Evolutionary conservation across 2,113 vertebrate genomes (phyloP), one percentile per base, ranked within the genome.

Genomic region (Regulus satrapa): DNA sequence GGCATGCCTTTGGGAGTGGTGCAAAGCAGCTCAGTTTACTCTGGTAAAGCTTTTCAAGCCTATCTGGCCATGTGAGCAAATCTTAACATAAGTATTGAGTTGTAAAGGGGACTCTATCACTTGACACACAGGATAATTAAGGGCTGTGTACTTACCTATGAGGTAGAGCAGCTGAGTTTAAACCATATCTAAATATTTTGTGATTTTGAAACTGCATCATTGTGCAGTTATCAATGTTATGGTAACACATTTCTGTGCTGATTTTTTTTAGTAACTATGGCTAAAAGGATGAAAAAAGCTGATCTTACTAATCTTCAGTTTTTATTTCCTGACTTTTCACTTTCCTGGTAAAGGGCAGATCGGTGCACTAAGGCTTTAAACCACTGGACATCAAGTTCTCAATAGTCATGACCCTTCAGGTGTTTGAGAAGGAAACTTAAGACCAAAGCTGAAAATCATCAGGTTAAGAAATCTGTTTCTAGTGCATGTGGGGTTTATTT

Each of bases 281-380:
- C 61, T 52, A 20, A 43, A 68, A 38, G 40, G 48, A 34, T 54
- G 26, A 36, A 82, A 59, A 69, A 43, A 45, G 12, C 20, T 79
- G 1, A n/a, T n/a, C n/a, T 41, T 40, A 32, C 12, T 88, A 23
- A 23, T 48, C 12, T 68, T 94, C 51, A 55, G 10, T 8, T 62
- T 73, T 72, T 76, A 18, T 83, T 89, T 93, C 43, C 41, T 85
- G 41, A 62, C 54, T 71, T 86, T 87, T 77, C 56, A 8, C 52
- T 89, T 81, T 38, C 20, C 38, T 54, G 13, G 7, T 19, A 36
- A 68, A 51, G 29, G 79, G n/a, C 54, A 63, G 41, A 40, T 80
- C 46, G 31, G 40, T 67, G 25, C 36, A 40, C 6, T 23, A 36
- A 76, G 49, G 41, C 63, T 43, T 78, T 36, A 82, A 71, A 61